Conservation (phyloP, 2,113 vertebrate genomes). For the Copsychus sechellarum region DNA sequence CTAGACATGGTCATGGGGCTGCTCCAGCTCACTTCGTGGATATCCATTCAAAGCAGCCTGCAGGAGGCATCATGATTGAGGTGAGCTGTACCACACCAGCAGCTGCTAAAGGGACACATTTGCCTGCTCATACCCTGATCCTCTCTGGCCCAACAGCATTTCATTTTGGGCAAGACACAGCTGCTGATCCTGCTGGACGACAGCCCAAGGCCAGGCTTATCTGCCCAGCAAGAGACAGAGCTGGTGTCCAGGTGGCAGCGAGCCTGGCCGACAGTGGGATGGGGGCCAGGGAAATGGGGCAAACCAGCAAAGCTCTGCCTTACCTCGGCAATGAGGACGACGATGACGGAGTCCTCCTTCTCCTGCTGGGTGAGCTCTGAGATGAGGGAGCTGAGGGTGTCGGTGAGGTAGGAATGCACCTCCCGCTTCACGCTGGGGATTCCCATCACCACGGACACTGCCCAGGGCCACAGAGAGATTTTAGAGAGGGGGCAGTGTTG, state of each 20-base stretch:
- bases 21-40: neutral
- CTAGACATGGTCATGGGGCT: neutral
- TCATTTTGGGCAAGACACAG: neutral
- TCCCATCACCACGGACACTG: constrained; percentile 97
- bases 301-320: neutral
- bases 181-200: neutral
- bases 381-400: constrained; percentile 96
- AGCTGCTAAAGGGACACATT: fast-evolving
- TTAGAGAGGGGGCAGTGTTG: neutral
- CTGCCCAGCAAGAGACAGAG: neutral
- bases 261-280: neutral
- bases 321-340: constrained; percentile 95
- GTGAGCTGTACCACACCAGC: neutral
- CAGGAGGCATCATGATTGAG: neutral
- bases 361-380: constrained; percentile 90
- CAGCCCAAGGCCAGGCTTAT: constrained; percentile 17
- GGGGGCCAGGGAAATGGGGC: neutral
- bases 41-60: neutral
- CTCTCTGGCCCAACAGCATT: neutral
- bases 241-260: neutral
- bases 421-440: constrained; percentile 96
- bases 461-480: constrained; percentile 25
- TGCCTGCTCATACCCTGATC: neutral
- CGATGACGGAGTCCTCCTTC: constrained; percentile 94
- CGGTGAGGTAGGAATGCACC: constrained; percentile 94